phyloP scores from a whole-genome alignment of 1,140 invertebrate genomes.

The Sitodiplosis mosellana region DNA sequence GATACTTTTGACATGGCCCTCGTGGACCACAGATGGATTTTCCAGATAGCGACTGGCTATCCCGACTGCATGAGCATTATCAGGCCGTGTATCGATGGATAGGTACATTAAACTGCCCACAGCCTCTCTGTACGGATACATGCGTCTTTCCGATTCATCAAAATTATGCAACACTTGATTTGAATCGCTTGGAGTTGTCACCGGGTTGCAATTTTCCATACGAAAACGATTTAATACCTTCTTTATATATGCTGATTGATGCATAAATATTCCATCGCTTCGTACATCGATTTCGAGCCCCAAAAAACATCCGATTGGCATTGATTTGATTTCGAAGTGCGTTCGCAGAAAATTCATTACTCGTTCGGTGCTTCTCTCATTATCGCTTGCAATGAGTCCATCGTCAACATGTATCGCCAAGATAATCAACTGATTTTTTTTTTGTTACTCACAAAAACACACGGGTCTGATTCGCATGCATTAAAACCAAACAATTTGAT shows the following conservation, averaged over 20 bases:
- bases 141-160: too few relatives aligned
- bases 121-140: constrained; percentile 15
- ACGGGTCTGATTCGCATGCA: constrained; percentile 16
- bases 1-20: constrained; percentile 19
- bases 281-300: constrained; percentile 13
- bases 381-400: constrained; percentile 21
- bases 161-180: too few relatives aligned
- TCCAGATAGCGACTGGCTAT: constrained; percentile 21
- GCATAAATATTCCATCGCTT: constrained; percentile 12
- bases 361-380: constrained; percentile 7
- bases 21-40: constrained; percentile 18
- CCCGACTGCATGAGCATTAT: constrained; percentile 17
- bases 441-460: constrained; percentile 17
- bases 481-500: constrained; percentile 20
- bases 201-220: constrained; percentile 11
- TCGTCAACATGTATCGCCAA: constrained; percentile 30
- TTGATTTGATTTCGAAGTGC: constrained; percentile 13
- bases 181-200: constrained; percentile 15
- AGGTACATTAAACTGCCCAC: constrained; percentile 25
- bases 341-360: constrained; percentile 11
- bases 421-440: constrained; percentile 12
- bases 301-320: constrained; percentile 10
- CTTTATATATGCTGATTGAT: constrained; percentile 17
- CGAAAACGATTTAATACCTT: constrained; percentile 19
- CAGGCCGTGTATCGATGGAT: constrained; percentile 19